phyloP scores from a whole-genome alignment of 1,140 invertebrate genomes.

The Phthorimaea operculella region DNA sequence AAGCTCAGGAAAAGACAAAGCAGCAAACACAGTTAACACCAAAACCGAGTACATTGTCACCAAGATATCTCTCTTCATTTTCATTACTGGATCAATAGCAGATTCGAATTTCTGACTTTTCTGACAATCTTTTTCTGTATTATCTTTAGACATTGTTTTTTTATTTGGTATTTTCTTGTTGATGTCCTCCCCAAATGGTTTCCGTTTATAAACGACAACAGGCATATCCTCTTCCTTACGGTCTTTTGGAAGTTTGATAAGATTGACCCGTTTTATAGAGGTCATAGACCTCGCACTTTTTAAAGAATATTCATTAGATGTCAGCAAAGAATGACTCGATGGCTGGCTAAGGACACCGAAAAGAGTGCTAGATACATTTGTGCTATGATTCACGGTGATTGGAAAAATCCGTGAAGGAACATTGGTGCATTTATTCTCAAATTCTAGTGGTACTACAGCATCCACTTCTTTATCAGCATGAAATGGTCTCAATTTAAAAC shows the following conservation, averaged over 20 bases:
- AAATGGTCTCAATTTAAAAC: constrained; percentile 9
- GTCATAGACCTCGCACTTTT: constrained; percentile 14
- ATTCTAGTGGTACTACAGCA: constrained; percentile 19
- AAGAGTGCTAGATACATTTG: constrained; percentile 24
- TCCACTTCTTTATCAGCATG: constrained; percentile 41
- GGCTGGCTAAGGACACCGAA: constrained; percentile 25
- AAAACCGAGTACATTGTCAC: constrained; percentile 55
- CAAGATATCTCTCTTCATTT: constrained; percentile 51
- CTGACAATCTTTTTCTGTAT: not conserved
- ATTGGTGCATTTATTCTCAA: constrained; percentile 30
- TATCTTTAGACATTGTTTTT: not conserved
- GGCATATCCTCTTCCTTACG: not conserved
- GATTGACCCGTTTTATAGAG: constrained; percentile 8
- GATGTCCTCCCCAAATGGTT: not conserved
- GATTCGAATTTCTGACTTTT: not conserved
- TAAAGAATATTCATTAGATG: constrained; percentile 19
- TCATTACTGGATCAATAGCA: constrained; percentile 32
- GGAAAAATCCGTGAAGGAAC: constrained; percentile 32
- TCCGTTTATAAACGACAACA: not conserved
- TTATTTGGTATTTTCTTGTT: not conserved
- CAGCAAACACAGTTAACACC: constrained; percentile 52
- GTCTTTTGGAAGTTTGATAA: not conserved
- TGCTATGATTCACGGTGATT: constrained; percentile 20
- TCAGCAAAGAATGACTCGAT: constrained; percentile 30
- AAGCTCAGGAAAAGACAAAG: constrained; percentile 45